Conservation (phyloP, 2,888 invertebrate genomes). For the Alloplasta piceator region DNA sequence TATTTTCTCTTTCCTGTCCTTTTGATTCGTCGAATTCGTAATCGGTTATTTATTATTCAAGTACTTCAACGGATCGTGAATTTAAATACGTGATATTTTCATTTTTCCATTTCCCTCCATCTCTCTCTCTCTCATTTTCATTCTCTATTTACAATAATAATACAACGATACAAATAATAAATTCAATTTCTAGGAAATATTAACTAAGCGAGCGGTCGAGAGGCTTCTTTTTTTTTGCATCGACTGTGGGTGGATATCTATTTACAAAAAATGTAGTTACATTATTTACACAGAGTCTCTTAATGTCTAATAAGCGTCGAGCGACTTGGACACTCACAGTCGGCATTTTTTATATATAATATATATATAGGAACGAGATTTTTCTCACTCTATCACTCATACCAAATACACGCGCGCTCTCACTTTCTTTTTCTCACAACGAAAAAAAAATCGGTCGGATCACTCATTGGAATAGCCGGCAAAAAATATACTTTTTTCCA, state of each 20-base stretch:
- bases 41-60: constrained; percentile 29
- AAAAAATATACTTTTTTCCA: constrained; percentile 28
- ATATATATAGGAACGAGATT: constrained; percentile 61
- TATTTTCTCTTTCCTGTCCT: constrained; percentile 37
- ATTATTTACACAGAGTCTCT: constrained; percentile 81
- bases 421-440: constrained; percentile 37
- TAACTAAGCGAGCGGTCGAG: constrained; percentile 58
- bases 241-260: constrained; percentile 63
- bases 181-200: constrained; percentile 65
- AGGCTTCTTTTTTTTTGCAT: constrained; percentile 46
- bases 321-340: constrained; percentile 73
- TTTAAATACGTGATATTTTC: constrained; percentile 39
- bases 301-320: constrained; percentile 82
- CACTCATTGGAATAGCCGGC: constrained; percentile 44
- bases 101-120: constrained; percentile 18
- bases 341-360: constrained; percentile 55
- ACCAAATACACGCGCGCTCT: constrained; percentile 25
- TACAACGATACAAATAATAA: constrained; percentile 62
- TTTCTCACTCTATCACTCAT: constrained; percentile 53
- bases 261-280: constrained; percentile 78
- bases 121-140: not conserved
- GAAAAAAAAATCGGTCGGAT: constrained; percentile 43
- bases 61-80: constrained; percentile 53
- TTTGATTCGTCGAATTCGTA: constrained; percentile 44
- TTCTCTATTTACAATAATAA: constrained; percentile 61